Evolutionary conservation across 2,113 vertebrate genomes (phyloP), one percentile per base, ranked within the genome.

Genomic region (Castor canadensis): DNA sequence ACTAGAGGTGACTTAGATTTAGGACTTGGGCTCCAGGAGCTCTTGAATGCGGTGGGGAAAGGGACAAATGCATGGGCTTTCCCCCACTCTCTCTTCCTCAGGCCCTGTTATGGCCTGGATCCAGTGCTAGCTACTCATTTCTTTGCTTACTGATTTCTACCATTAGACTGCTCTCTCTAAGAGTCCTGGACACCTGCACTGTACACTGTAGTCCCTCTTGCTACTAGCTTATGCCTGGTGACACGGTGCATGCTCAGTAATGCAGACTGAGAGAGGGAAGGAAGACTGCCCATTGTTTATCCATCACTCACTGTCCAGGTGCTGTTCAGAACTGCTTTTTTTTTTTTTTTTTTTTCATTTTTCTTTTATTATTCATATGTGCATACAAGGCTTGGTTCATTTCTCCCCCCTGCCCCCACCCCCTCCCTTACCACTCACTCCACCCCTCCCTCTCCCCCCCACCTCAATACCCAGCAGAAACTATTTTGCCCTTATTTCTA

Each of bases 231-330:
- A 16, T 40, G 84, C 20, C 82, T 9, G 32, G n/a, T n/a, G 58
- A 40, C 49, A 0, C 20, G 13, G 17, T 10, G 9, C 28, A 49
- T 0, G 0, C n/a, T n/a, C 4, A 2, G 26, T n/a, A 8, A 5
- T 2, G 10, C 15, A 38, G 80, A 6, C 56, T 12, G 1, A 43
- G n/a, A 67, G 32, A 88, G 38, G 40, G 79, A 6, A 58, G 72
- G 22, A 3, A 6, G 8, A 30, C 26, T 32, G 22, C 52, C 15
- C 40, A 19, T 15, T 43, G 22, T n/a, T 40, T 8, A 11, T 40
- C 16, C 60, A 56, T 72, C 71, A 11, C 62, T 71, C 9, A 22
- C 83, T 6, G 0, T 2, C 38, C 19, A 1, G 77, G 76, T 0
- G 0, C 9, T 9, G 2, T 69, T 30, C 40, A 12, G 40, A 13